Evolutionary conservation across 2,113 vertebrate species (phyloP).

Genomic region (Pionites leucogaster): DNA sequence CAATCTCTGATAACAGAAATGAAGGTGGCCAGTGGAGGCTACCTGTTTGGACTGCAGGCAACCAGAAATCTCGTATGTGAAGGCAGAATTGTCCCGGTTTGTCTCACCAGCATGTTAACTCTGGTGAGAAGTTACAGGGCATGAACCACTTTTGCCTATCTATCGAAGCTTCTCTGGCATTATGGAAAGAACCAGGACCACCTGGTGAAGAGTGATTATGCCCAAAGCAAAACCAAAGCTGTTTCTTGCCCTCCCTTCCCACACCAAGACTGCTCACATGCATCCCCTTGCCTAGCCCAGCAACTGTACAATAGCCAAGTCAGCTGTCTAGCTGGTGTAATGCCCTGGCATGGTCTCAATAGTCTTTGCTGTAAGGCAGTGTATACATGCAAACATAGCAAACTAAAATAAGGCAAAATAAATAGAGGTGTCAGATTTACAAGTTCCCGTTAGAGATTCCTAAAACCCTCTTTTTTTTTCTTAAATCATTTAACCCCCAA

Average conservation of each 20-base stretch:
- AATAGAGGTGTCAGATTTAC: conserved; percentile 90
- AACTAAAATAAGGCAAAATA: conserved; percentile 91
- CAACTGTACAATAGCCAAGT: not conserved
- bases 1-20: not conserved
- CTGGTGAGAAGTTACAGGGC: not conserved
- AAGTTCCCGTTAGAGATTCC: conserved; percentile 81
- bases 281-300: not conserved
- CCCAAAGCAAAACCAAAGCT: not conserved
- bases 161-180: not conserved
- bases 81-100: not conserved
- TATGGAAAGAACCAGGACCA: not conserved
- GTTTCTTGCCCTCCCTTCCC: not conserved
- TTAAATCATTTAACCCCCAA: conserved; percentile 52
- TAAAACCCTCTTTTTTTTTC: conserved; percentile 64
- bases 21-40: not conserved
- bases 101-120: not conserved
- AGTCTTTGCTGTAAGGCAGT: conserved; percentile 77
- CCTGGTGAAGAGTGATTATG: not conserved
- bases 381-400: conserved; percentile 87
- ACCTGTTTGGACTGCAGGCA: not conserved
- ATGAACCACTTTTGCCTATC: not conserved
- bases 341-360: conserved; percentile 71
- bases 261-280: not conserved
- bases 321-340: conserved; percentile 18
- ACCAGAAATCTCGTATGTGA: not conserved